These are phyloP conservation scores for Phenganax stokvisi DNA, from an alignment of 92 coral and sea anemone genomes.

Conservation along the genomic window DNA sequence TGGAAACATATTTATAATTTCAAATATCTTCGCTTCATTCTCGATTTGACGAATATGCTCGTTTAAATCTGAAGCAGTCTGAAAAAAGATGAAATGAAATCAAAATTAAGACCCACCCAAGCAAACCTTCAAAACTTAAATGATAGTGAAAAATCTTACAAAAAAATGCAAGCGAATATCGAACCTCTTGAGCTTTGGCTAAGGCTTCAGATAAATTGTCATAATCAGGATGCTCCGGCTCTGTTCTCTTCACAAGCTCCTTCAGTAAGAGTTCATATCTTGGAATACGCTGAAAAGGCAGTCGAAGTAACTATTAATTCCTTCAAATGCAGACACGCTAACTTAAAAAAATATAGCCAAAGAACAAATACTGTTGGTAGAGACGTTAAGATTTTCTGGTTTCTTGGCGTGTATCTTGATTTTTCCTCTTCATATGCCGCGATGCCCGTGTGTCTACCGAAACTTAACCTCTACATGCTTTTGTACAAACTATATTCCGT, in stretches of 20 bases:
- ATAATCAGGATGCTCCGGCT: constrained; percentile 83
- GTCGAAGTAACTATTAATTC: too few species aligned
- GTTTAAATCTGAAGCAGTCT: constrained; percentile 92
- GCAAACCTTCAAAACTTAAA: neutral
- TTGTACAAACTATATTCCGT: too few species aligned
- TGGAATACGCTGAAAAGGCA: constrained; percentile 53
- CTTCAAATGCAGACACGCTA: too few species aligned
- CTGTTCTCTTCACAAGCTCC: constrained; percentile 89
- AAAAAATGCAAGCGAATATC: neutral
- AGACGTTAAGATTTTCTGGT: too few species aligned
- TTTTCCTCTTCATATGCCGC: too few species aligned
- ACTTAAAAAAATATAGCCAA: too few species aligned
- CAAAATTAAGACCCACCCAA: neutral
- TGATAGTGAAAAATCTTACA: too few species aligned
- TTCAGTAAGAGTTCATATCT: constrained; percentile 82
- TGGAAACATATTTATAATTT: constrained; percentile 91
- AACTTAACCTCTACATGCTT: too few species aligned
- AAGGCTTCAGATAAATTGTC: constrained; percentile 67
- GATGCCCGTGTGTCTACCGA: too few species aligned
- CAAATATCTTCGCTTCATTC: constrained; percentile 88
- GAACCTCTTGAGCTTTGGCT: constrained; percentile 74
- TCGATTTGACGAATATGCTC: constrained; percentile 94
- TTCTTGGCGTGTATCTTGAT: too few species aligned
- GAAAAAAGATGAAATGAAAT: constrained; percentile 2
- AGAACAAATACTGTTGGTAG: too few species aligned